Evolutionary conservation across 2,888 invertebrate genomes (phyloP).

Genomic region (Melipona bicolor): DNA sequence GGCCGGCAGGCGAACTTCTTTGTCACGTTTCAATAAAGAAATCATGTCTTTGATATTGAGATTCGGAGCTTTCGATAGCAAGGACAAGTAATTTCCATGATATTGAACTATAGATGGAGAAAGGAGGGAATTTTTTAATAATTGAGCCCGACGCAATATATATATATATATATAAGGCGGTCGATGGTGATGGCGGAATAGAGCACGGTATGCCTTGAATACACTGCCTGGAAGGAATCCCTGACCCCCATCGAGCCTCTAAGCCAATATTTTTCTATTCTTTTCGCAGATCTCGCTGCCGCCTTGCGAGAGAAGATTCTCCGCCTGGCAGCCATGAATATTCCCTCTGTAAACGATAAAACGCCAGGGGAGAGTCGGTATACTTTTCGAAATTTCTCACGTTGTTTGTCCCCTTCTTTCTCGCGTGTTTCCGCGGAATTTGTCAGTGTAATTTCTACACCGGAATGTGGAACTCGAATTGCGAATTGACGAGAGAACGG

Average conservation of each 20-base stretch:
- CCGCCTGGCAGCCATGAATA: conserved; percentile 52
- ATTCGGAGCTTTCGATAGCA: conserved; percentile 59
- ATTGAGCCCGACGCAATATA: conserved; percentile 53
- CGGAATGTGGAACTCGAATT: no score
- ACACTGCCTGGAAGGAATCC: conserved; percentile 70
- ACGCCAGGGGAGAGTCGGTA: not conserved
- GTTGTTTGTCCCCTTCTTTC: not conserved
- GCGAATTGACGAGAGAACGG: no score
- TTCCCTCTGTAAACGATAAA: conserved; percentile 27
- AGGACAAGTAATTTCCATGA: conserved; percentile 73
- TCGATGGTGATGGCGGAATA: conserved; percentile 61
- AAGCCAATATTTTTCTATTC: conserved; percentile 73
- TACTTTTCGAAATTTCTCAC: not conserved
- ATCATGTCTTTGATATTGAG: conserved; percentile 71
- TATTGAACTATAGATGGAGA: conserved; percentile 63
- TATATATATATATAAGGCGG: conserved; percentile 44
- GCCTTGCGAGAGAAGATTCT: conserved; percentile 58
- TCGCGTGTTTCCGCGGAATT: not conserved
- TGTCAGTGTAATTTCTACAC: not conserved
- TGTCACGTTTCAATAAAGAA: conserved; percentile 57
- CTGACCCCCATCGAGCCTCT: conserved; percentile 68
- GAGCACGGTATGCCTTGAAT: conserved; percentile 68
- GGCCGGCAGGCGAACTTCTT: conserved; percentile 46
- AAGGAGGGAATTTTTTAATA: conserved; percentile 79
- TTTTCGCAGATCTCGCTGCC: conserved; percentile 41